Base-by-base conservation (phyloP, 2,797 vertebrate genomes). In the Pogoniulus pusillus region DNA sequence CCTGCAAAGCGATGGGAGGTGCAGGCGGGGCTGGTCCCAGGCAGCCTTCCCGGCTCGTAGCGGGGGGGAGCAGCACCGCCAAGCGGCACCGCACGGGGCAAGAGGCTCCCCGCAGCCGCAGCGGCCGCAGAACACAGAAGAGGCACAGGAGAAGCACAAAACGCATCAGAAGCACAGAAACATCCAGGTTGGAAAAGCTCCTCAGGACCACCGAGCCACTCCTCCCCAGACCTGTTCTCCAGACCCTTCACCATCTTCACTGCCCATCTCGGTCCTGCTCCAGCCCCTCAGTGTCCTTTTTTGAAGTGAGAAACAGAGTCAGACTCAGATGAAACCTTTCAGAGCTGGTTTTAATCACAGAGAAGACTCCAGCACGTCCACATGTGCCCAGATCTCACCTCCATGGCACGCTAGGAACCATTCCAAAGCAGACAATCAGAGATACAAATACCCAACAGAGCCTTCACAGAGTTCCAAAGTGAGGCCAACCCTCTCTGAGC, bases 301-400 rank as follows among this genome's bases (percentile, higher is more conserved):
- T 49, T 49, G 47, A 49, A 24, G 23, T 49, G 49, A 59, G 57
- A 53, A 58, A 39, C 45, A 39, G 4, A 34, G 45, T 1, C 4
- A 2, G 23, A 27, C 66, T 32, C 16, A 32, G 39, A 12, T 1
- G 5, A 24, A 58, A 81, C 23, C 45, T 76, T 37, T 29, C 17
- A 7, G 64, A 35, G 22, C 0, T 1, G 17, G 8, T 37, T 82
- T 86, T 77, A 37, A 62, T 72, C 77, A 10, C 1, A 0, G 55
- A 7, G 12, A 34, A 66, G 30, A 15, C 26, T 23, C 66, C 60
- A 29, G 30, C 22, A 5, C 5, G 0, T 35, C 12, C 3, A 0
- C 24, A 32, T 6, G 24, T 7, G 6, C 54, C 51, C 35, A 24
- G 19, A 69, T 26, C 32, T 32, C 8, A 30, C 30, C 4, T 0